These are phyloP conservation scores for Ectropis crepuscularia DNA, from an alignment of 2,888 invertebrate genomes.

Conservation along the genomic window DNA sequence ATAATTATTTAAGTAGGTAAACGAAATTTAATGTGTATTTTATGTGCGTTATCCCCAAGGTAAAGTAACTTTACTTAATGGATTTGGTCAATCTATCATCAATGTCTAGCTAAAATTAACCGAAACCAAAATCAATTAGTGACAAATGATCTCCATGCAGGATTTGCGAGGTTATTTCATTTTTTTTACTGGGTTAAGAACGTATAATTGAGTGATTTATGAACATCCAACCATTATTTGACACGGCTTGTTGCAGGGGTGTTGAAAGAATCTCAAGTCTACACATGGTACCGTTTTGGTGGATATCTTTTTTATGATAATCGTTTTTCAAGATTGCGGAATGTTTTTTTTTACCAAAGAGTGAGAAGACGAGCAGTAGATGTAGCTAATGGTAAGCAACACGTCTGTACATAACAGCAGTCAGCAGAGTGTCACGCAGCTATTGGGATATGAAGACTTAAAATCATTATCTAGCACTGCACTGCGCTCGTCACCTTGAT, in stretches of 20 bases:
- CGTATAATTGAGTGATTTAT: conserved; percentile 81
- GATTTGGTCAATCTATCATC: conserved; percentile 16
- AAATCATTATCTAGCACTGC: too few species aligned
- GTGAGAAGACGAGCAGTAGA: too few species aligned
- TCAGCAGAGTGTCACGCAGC: too few species aligned
- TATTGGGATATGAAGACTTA: too few species aligned
- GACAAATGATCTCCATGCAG: conserved; percentile 62
- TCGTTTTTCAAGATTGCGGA: too few species aligned
- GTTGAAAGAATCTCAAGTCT: conserved; percentile 66
- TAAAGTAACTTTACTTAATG: conserved; percentile 7
- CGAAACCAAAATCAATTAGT: conserved; percentile 46
- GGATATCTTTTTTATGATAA: too few species aligned
- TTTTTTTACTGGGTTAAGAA: conserved; percentile 35
- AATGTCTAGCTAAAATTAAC: conserved; percentile 32
- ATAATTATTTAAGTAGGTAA: too few species aligned
- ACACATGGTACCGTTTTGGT: conserved; percentile 60
- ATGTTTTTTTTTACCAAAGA: too few species aligned
- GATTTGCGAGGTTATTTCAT: conserved; percentile 66
- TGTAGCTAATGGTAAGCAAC: too few species aligned
- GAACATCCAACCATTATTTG: conserved; percentile 70
- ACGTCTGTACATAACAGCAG: too few species aligned
- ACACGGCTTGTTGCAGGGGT: conserved; percentile 72
- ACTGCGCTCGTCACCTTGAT: too few species aligned
- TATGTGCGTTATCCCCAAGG: neutral
- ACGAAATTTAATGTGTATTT: neutral